Percentiles rank a stretch among this genome's conserved stretches.
phyloP scores from a whole-genome alignment of 2,113 vertebrate species.

The Litocranius walleri region DNA sequence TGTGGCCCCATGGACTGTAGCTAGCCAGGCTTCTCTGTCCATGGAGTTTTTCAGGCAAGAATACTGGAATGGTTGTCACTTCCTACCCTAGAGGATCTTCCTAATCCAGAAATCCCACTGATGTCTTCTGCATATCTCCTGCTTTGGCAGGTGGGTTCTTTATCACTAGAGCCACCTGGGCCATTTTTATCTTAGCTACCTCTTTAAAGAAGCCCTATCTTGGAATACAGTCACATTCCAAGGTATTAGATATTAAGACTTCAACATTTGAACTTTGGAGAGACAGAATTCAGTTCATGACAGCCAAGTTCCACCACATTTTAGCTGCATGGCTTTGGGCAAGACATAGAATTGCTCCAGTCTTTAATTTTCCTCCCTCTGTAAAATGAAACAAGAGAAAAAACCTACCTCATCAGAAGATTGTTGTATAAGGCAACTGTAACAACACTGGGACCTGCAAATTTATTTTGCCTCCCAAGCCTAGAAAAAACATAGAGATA shows the following conservation, averaged over 20 bases:
- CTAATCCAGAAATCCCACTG: background rate
- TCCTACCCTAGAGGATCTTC: background rate
- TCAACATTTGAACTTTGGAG: background rate
- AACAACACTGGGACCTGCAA: background rate
- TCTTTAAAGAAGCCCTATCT: background rate
- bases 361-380: background rate
- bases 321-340: background rate
- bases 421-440: background rate
- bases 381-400: background rate
- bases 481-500: background rate
- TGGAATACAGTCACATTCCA: background rate
- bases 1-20: background rate
- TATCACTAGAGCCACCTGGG: background rate
- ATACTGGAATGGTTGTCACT: background rate
- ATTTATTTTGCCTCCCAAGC: background rate
- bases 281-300: background rate
- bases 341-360: background rate
- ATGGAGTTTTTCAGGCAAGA: background rate
- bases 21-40: background rate
- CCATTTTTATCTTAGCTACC: background rate
- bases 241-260: background rate
- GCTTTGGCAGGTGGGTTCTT: background rate
- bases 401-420: background rate
- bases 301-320: background rate
- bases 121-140: background rate